Conservation (phyloP, 2,888 invertebrate genomes). For the Acanthosepion pharaonis region DNA sequence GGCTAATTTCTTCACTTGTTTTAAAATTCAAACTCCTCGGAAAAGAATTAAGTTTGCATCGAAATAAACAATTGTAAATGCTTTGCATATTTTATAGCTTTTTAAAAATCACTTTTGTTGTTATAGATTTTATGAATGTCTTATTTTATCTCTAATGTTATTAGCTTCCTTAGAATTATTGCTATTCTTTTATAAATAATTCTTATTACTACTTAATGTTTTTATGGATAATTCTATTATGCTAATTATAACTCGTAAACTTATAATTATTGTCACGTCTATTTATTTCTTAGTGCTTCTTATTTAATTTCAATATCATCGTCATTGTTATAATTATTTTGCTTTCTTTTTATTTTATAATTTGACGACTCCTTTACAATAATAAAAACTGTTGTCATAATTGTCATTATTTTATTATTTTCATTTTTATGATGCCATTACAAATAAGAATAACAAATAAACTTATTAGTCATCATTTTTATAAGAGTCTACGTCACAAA, state of each 20-base stretch:
- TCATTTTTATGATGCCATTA: no score
- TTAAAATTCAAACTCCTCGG: background rate
- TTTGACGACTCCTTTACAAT: background rate
- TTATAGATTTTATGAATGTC: background rate
- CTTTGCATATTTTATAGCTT: background rate
- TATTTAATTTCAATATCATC: background rate
- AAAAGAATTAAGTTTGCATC: background rate
- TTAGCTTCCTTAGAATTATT: background rate
- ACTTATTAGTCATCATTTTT: no score
- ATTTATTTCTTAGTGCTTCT: background rate
- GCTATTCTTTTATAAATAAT: background rate
- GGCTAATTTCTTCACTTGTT: background rate
- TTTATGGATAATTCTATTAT: background rate
- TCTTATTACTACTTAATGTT: background rate
- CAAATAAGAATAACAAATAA: no score
- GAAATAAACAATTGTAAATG: slow-evolving; percentile 33
- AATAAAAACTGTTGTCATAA: background rate
- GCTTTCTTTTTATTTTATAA: background rate
- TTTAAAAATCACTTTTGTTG: background rate
- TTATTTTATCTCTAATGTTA: background rate
- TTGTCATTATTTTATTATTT: no score
- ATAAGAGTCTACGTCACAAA: no score
- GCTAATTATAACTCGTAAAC: background rate
- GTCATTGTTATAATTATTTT: background rate
- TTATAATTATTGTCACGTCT: background rate